phyloP scores from a whole-genome alignment of 2,113 vertebrate species.

The Hydrochoerus hydrochaeris region DNA sequence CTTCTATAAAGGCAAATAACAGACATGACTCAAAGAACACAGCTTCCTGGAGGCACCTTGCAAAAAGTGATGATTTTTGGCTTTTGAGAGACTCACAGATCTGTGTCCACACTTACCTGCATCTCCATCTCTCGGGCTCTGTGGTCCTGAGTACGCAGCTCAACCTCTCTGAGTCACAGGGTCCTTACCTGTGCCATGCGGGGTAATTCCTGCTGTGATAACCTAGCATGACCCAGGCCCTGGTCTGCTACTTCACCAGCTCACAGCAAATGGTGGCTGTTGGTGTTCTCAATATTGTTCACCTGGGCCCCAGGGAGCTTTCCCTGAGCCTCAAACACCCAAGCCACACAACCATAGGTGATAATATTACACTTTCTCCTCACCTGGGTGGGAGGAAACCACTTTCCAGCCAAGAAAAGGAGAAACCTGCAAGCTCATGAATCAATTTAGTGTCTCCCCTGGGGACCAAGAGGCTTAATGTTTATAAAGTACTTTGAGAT shows the following conservation, averaged over 20 bases:
- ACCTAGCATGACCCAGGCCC: background rate
- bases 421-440: background rate
- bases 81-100: background rate
- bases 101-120: background rate
- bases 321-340: background rate
- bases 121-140: background rate
- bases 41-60: no score
- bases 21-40: rapidly evolving
- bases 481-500: slow-evolving; percentile 78
- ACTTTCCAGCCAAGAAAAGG: slow-evolving; percentile 7
- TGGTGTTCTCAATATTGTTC: background rate
- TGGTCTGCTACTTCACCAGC: no score
- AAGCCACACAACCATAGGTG: rapidly evolving
- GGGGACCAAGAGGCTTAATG: slow-evolving; percentile 69
- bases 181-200: background rate
- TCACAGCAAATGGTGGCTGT: background rate
- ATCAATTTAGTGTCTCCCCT: slow-evolving; percentile 48
- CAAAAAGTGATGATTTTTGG: background rate
- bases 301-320: rapidly evolving
- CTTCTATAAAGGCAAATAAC: background rate
- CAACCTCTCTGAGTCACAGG: background rate
- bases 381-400: slow-evolving; percentile 39
- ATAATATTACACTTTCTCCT: background rate
- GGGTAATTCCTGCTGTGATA: rapidly evolving
- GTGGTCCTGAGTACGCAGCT: background rate